Percentiles rank a stretch among this genome's conserved stretches.
Evolutionary conservation across 2,888 invertebrate genomes (phyloP).

Genomic region (Volucella inflata): DNA sequence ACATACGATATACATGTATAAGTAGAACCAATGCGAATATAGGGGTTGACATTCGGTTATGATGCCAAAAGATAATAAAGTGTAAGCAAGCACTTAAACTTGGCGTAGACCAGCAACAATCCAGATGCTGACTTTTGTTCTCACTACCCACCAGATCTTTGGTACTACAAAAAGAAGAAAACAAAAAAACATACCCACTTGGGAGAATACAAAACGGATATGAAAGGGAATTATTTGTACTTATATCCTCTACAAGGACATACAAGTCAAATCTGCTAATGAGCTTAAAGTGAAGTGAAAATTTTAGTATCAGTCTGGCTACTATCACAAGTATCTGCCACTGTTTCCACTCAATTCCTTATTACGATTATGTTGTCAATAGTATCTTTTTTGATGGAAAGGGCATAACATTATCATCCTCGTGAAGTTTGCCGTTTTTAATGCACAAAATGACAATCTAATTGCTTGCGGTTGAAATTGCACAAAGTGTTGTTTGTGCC

Average conservation of each 20-base stretch:
- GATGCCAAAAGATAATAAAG: slow-evolving; percentile 62
- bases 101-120: slow-evolving; percentile 35
- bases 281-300: slow-evolving; percentile 70
- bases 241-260: slow-evolving; percentile 6
- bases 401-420: slow-evolving; percentile 11
- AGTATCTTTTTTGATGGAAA: slow-evolving; percentile 34
- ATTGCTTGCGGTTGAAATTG: slow-evolving; percentile 60
- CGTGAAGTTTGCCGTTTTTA: slow-evolving; percentile 33
- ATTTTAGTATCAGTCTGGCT: slow-evolving; percentile 58
- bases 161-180: slow-evolving; percentile 18
- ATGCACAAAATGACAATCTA: slow-evolving; percentile 49
- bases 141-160: slow-evolving; percentile 15
- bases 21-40: background rate
- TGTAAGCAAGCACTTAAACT: slow-evolving; percentile 61
- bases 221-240: slow-evolving; percentile 37
- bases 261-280: slow-evolving; percentile 65
- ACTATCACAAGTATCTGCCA: slow-evolving; percentile 7
- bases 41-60: slow-evolving; percentile 59
- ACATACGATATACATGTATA: background rate
- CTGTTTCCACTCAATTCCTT: slow-evolving; percentile 33
- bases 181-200: slow-evolving; percentile 10
- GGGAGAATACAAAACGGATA: slow-evolving; percentile 34
- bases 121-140: slow-evolving; percentile 53
- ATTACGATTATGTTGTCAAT: slow-evolving; percentile 66
- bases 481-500: slow-evolving; percentile 40